Base-by-base conservation (phyloP, 2,888 invertebrate species). In the Apotomis capreana region DNA sequence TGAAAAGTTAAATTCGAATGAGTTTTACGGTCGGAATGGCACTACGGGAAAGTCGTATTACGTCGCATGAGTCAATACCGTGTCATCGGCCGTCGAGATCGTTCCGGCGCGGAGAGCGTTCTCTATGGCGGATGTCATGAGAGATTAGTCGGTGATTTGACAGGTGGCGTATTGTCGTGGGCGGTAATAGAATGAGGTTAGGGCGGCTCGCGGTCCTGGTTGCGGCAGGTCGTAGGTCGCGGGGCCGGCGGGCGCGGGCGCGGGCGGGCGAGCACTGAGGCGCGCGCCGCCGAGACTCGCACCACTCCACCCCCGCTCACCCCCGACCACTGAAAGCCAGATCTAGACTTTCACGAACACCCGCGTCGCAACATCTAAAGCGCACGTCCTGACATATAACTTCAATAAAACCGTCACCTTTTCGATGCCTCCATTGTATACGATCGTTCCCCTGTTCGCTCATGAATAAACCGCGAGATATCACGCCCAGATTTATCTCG, bases 241-340 rank as follows among this genome's bases (percentile, higher is more conserved):
- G 84, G 84, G 81, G 81, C 77, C 78, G 88, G 89, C 87, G 91
- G 89, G 89, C 87, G 90, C 89, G 90, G 90, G 90, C 88, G 91
- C 90, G 90, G 89, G 91, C 87, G 89, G 88, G 87, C 88, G 89
- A 83, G 89, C 89, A 92, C 92, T 91, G 91, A 89, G 83, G 89
- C 89, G 91, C 90, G 90, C 90, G 89, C 89, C 89, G 89, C 87
- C 78, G 76, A 78, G 80, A 80, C 83, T 82, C 81, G 82, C 62
- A 51, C 52, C 84, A 79, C 80, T 80, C 86, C 74, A 79, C 81
- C 79, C 77, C 79, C 78, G 76, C 78, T 70, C 72, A 57, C 67
- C 73, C 70, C 68, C 75, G 70, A 74, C 64, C 74, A 63, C 68
- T 62, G 63, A 69, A 73, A 70, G 68, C 76, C 73, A 70, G 76